Base-by-base conservation (phyloP, 2,888 invertebrate species). In the Cybosia mesomella region DNA sequence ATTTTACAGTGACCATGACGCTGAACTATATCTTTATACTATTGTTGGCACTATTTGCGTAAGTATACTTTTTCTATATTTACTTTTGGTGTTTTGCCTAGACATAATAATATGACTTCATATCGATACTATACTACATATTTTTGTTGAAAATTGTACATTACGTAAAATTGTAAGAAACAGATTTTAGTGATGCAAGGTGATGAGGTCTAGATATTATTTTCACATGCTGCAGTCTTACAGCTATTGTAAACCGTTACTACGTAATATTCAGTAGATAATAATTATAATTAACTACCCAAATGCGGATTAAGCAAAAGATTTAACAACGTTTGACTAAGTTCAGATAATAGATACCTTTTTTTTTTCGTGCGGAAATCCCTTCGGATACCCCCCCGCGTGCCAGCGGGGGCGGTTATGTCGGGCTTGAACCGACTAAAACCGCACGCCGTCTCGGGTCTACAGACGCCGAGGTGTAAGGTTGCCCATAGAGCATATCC, bases 1-100 rank as follows among this genome's bases (percentile, higher is more conserved):
- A 83, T 81, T 81, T 76, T 77, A 81, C 73, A 85, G 87, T 89
- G 88, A 88, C 85, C 86, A 94, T 93, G 93, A 86, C 86, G 84
- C 79, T 80, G 70, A 90, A 86, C 83, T 83, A 84, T 78, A 80
- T 90, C 73, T 87, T 81, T 80, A 77, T 91, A 79, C 82, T 92
- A 75, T 82, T 90, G 78, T 83, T 90, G 81, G 87, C 87, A 65
- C 66, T 79, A 78, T 73, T 86, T 85, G 87, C 88, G 94, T 94
- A 91, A 93, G 94, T 94, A 85, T 80, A 77, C 65, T 64, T 68
- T 71, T 75, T 59, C 32, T 24, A 24, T 32, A 39, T 62, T 61
- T n/a, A 32, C 0, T 24, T 21, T 36, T 49, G 24, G 21, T 60
- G 24, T 54, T 54, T 59, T n/a, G 21, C 7, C 24, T 66, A 54